Percentiles rank a stretch among this genome's conserved stretches.
Conservation (phyloP, 2,113 vertebrate species). For the Lycaon pictus region DNA sequence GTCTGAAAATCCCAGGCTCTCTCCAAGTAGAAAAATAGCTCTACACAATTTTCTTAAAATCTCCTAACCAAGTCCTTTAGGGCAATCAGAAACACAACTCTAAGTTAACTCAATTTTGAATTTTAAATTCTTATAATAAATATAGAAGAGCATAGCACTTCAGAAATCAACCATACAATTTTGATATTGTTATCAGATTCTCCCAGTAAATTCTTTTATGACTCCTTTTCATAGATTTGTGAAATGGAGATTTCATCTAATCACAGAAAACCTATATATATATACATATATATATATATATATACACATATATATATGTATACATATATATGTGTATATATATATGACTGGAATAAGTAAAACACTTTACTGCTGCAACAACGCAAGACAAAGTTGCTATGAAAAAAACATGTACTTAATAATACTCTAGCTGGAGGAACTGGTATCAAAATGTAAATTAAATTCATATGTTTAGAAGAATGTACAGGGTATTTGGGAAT, state of each 20-base stretch:
- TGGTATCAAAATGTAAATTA: constrained; percentile 24
- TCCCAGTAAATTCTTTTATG: neutral
- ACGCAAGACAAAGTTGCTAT: neutral
- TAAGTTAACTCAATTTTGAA: neutral
- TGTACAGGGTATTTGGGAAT: neutral
- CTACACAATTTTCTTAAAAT: neutral
- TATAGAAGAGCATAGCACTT: neutral
- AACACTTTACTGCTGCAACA: neutral
- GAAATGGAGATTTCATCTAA: constrained; percentile 32
- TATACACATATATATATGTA: neutral
- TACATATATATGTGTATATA: too few relatives aligned
- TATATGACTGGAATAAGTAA: neutral
- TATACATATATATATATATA: too few relatives aligned
- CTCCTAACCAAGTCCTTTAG: neutral
- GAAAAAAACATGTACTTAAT: neutral
- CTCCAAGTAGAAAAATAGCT: neutral
- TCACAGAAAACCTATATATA: neutral
- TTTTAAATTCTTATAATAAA: neutral
- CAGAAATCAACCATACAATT: neutral
- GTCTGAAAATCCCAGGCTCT: neutral
- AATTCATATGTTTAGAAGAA: neutral
- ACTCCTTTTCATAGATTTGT: neutral
- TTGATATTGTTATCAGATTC: neutral
- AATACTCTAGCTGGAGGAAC: neutral
- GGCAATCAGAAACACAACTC: neutral